Conservation (phyloP, 2,797 vertebrate genomes). For the Adrianichthys oophorus region DNA sequence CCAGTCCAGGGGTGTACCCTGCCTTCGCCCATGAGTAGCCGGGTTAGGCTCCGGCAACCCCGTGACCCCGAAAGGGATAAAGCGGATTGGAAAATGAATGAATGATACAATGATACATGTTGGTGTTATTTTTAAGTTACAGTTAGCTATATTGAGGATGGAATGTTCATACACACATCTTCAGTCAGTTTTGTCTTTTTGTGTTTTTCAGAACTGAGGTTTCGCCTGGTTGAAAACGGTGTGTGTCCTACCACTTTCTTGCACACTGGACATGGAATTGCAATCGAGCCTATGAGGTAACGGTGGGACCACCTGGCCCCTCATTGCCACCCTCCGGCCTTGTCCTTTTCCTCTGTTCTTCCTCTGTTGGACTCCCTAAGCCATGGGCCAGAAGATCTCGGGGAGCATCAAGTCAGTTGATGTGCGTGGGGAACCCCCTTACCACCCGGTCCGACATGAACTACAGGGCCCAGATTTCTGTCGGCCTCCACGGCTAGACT, state of each 20-base stretch:
- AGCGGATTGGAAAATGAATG: no score
- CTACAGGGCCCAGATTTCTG: slow-evolving; percentile 89
- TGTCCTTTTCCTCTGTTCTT: slow-evolving; percentile 44
- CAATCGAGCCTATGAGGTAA: slow-evolving; percentile 69
- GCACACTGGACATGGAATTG: slow-evolving; percentile 20
- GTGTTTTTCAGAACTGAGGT: slow-evolving; percentile 57
- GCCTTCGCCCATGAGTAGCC: no score
- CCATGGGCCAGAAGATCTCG: slow-evolving; percentile 99
- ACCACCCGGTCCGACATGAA: slow-evolving; percentile 87
- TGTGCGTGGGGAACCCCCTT: slow-evolving; percentile 90
- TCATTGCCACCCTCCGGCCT: slow-evolving; percentile 53
- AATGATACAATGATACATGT: no score
- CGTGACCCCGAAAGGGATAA: no score
- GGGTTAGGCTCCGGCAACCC: no score
- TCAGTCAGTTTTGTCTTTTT: neutral
- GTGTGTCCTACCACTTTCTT: slow-evolving; percentile 18
- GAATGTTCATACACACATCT: no score
- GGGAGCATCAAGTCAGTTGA: slow-evolving; percentile 98
- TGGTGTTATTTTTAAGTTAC: no score
- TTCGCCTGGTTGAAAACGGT: slow-evolving; percentile 30
- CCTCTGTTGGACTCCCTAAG: slow-evolving; percentile 63
- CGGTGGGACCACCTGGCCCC: slow-evolving; percentile 49
- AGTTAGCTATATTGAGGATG: no score
- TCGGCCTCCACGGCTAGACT: slow-evolving; percentile 89
- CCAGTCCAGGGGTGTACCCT: no score